These are phyloP conservation scores for Chaunax sp. DNA, from an alignment of 2,797 vertebrate genomes.

Conservation along the genomic window DNA sequence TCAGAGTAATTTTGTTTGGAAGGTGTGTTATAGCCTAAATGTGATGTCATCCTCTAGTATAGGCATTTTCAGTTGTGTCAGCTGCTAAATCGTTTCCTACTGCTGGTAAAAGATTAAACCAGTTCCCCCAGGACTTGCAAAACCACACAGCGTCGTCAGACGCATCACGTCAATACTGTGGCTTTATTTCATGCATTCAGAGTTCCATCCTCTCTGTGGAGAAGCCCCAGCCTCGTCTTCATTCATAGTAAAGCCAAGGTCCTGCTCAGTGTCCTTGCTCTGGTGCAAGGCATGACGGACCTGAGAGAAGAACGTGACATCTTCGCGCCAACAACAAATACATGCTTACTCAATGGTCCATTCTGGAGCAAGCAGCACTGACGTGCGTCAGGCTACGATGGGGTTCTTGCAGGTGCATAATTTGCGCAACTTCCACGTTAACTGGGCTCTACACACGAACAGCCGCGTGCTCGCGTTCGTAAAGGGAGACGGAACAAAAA, in stretches of 20 bases:
- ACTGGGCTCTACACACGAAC: background rate
- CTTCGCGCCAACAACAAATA: background rate
- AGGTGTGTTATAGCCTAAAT: slow-evolving; percentile 5
- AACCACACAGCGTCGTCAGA: slow-evolving; percentile 10
- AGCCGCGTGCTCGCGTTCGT: background rate
- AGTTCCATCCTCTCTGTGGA: slow-evolving; percentile 13
- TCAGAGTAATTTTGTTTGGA: slow-evolving; percentile 22
- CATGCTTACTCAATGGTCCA: slow-evolving; percentile 33
- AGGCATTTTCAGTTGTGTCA: slow-evolving; percentile 49
- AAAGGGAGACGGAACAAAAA: background rate
- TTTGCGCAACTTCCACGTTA: slow-evolving; percentile 22
- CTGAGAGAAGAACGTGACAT: background rate
- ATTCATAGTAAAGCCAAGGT: slow-evolving; percentile 44
- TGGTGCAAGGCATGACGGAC: slow-evolving; percentile 6
- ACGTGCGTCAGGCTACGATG: slow-evolving; percentile 12
- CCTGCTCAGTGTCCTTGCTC: slow-evolving; percentile 64
- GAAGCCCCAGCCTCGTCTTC: slow-evolving; percentile 18
- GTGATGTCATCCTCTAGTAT: slow-evolving; percentile 63
- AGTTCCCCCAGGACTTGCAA: slow-evolving; percentile 23
- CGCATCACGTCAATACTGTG: slow-evolving; percentile 7
- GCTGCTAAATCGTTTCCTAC: slow-evolving; percentile 3
- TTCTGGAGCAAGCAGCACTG: too few species aligned
- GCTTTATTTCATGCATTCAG: background rate
- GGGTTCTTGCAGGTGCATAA: background rate
- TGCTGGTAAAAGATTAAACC: slow-evolving; percentile 12